Evolutionary conservation across 2,888 invertebrate species (phyloP).

Genomic region (Globia sparganii): DNA sequence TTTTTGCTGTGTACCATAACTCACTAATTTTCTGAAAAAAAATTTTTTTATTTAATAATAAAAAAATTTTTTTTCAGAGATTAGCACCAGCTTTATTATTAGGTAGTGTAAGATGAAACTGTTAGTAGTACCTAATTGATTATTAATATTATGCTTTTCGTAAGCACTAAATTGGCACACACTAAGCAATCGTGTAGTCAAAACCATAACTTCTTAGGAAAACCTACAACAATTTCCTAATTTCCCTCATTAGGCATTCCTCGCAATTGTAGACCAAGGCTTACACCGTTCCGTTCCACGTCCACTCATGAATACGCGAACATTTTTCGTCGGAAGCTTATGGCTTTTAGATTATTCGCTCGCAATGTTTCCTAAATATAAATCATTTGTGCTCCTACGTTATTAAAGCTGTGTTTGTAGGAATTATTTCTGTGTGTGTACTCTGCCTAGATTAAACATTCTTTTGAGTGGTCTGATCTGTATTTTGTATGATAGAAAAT

Average conservation of each 20-base stretch:
- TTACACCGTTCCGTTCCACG: constrained; percentile 66
- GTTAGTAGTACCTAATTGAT: too few relatives aligned
- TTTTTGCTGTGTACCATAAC: too few relatives aligned
- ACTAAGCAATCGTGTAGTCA: not conserved
- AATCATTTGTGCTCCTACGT: constrained; percentile 67
- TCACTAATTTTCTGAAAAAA: too few relatives aligned
- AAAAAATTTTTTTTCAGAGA: too few relatives aligned
- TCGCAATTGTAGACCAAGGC: constrained; percentile 65
- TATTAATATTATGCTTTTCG: too few relatives aligned
- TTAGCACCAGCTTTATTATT: too few relatives aligned
- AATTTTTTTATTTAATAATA: too few relatives aligned
- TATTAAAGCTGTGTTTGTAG: constrained; percentile 61
- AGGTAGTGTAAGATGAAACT: too few relatives aligned
- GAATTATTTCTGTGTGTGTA: constrained; percentile 57
- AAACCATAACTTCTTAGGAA: not conserved
- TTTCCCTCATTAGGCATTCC: constrained; percentile 44
- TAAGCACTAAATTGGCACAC: too few relatives aligned
- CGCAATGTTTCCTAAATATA: constrained; percentile 74
- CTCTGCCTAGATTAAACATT: constrained; percentile 47
- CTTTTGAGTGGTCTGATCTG: constrained; percentile 13
- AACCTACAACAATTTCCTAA: constrained; percentile 3
- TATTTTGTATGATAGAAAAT: not conserved
- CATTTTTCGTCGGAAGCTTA: constrained; percentile 87
- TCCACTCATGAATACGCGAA: constrained; percentile 79
- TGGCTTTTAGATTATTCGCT: constrained; percentile 86